Base-by-base conservation (phyloP, 1,140 invertebrate genomes). In the Drosophila albomicans region DNA sequence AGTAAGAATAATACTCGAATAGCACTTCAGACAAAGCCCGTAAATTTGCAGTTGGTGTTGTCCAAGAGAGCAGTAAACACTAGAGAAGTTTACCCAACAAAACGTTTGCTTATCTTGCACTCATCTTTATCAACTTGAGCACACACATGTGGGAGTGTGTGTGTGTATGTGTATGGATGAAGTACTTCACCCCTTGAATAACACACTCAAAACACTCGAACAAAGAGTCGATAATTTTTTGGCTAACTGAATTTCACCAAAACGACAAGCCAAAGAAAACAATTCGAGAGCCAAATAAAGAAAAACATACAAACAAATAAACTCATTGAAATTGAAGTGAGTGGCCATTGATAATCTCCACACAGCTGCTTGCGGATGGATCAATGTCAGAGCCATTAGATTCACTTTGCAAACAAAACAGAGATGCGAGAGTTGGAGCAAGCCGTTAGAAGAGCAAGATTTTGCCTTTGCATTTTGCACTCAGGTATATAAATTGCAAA, bases 181-280 rank as follows among this genome's bases (percentile, higher is more conserved):
- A 25, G 20, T 64, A 54, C 68, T 72, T 63, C 48, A 45, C 11
- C 25, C 25, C 15, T 28, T 43, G 11, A 2, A 38, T 32, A 48
- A 76, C 64, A 66, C 82, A n/a, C n/a, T n/a, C n/a, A n/a, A n/a
- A n/a, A n/a, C n/a, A 54, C 38, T 45, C 38, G 35, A 81, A 80
- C 84, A 78, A 86, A 69, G 76, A 79, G 64, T 79, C 84, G 68
- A 87, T 87, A 84, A 88, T 87, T 87, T 88, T 87, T 81, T 54
- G 51, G 51, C 58, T 82, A 82, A 87, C 80, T 80, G 87, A 87
- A 88, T 87, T 54, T 84, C 82, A 82, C 79, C 82, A 38, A 45
- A 67, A 52, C 73, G 48, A 70, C 58, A 54, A 62, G 52, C 32
- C 46, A 65, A 46, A 73, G 78, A 74, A 87, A 87, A 76, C 82